phyloP scores from a whole-genome alignment of 2,888 invertebrate species.

The Seira sanloemensis region DNA sequence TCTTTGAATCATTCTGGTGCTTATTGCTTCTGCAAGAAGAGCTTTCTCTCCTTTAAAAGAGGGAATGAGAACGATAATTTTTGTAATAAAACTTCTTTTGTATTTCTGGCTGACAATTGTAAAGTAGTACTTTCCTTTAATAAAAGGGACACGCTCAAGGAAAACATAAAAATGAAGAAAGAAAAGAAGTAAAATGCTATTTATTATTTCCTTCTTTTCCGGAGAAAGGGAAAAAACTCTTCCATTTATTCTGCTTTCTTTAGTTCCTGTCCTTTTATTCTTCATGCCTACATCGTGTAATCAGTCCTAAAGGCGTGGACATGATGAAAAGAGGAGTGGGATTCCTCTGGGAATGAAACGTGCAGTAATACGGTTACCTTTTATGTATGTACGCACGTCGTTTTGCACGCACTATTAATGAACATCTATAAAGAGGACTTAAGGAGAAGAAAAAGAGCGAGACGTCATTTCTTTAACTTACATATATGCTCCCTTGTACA shows the following conservation, averaged over 20 bases:
- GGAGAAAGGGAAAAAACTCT: slow-evolving; percentile 4
- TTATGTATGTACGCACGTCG: neutral
- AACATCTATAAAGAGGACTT: slow-evolving; percentile 2
- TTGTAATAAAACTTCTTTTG: slow-evolving; percentile 6
- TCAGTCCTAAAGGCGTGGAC: slow-evolving; percentile 21
- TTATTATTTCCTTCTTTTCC: neutral
- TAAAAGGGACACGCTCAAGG: neutral
- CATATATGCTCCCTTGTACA: no score
- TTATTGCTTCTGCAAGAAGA: neutral
- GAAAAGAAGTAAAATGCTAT: slow-evolving; percentile 5
- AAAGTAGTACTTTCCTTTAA: neutral
- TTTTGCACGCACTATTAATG: slow-evolving; percentile 3
- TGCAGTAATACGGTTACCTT: neutral
- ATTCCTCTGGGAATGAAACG: slow-evolving; percentile 31
- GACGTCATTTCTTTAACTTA: slow-evolving; percentile 3
- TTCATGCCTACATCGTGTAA: neutral
- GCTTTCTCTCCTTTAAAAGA: neutral
- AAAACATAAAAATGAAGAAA: slow-evolving; percentile 7
- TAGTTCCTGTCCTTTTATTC: slow-evolving; percentile 26
- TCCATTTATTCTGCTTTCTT: slow-evolving; percentile 29
- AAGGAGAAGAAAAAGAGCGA: no score
- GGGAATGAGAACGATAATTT: neutral
- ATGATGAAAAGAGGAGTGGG: slow-evolving; percentile 37
- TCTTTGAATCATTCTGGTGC: neutral
- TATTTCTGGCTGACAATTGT: neutral